Percentiles rank a stretch among this genome's conserved stretches.
Conservation (phyloP, 2,113 vertebrate species). For the Peromyscus leucopus region DNA sequence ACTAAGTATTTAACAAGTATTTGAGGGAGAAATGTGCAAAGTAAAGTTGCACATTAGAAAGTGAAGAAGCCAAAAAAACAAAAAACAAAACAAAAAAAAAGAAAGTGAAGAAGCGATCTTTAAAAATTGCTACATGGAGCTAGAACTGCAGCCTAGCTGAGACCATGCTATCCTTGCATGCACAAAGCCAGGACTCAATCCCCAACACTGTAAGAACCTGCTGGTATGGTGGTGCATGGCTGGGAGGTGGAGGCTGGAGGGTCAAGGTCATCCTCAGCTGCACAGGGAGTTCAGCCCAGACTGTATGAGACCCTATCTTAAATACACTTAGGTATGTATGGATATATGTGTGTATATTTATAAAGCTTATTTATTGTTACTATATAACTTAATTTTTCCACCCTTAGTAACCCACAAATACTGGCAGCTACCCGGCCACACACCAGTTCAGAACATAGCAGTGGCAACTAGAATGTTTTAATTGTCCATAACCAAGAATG, state of each 20-base stretch:
- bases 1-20: not conserved
- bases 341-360: not conserved
- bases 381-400: not conserved
- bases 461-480: not conserved
- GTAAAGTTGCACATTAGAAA: slow-evolving; percentile 5
- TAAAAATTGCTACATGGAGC: no score
- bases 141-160: not conserved
- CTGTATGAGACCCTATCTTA: not conserved
- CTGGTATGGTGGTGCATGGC: not conserved
- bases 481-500: not conserved
- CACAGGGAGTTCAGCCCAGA: not conserved
- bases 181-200: not conserved
- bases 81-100: no score
- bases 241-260: not conserved
- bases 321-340: not conserved
- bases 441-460: not conserved
- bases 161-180: not conserved
- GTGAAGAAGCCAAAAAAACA: not conserved
- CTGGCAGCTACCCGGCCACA: not conserved
- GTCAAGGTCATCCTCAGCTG: not conserved
- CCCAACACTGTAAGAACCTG: not conserved
- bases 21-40: slow-evolving; percentile 5
- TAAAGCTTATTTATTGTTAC: not conserved
- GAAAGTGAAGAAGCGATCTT: not conserved
- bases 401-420: not conserved